Conservation (phyloP, 2,888 invertebrate genomes). For the Aphrophora alni region DNA sequence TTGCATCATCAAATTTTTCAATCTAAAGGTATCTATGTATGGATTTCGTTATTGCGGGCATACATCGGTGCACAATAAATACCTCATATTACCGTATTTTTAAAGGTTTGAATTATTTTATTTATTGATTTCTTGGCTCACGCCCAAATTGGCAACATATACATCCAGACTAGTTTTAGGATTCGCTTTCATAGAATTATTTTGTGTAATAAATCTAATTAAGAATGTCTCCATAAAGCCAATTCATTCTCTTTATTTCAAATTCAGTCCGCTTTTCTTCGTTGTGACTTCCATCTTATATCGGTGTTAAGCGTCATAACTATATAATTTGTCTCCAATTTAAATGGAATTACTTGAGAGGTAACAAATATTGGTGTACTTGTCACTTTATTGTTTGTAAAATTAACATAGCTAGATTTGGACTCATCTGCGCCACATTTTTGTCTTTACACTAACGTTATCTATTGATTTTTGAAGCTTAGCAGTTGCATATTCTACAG, state of each 20-base stretch:
- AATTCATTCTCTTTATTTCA: background rate
- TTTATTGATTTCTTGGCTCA: background rate
- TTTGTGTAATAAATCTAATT: background rate
- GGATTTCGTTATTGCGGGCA: too few relatives aligned
- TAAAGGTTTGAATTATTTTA: background rate
- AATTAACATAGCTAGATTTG: background rate
- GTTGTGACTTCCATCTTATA: background rate
- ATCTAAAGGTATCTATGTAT: too few relatives aligned
- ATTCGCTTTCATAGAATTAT: background rate
- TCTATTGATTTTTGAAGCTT: too few relatives aligned
- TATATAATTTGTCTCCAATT: background rate
- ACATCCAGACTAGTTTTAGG: background rate
- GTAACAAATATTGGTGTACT: background rate
- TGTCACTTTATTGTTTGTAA: background rate
- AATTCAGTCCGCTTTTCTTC: background rate
- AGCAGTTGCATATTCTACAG: too few relatives aligned
- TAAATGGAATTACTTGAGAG: background rate
- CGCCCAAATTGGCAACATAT: background rate
- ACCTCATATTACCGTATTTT: background rate
- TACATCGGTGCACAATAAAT: background rate
- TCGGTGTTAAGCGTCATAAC: background rate
- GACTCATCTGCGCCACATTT: too few relatives aligned
- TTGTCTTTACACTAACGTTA: too few relatives aligned
- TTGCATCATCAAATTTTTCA: too few relatives aligned
- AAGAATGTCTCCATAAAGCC: background rate